Evolutionary conservation across 2,113 vertebrate species (phyloP).

Genomic region (Toxostoma redivivum): DNA sequence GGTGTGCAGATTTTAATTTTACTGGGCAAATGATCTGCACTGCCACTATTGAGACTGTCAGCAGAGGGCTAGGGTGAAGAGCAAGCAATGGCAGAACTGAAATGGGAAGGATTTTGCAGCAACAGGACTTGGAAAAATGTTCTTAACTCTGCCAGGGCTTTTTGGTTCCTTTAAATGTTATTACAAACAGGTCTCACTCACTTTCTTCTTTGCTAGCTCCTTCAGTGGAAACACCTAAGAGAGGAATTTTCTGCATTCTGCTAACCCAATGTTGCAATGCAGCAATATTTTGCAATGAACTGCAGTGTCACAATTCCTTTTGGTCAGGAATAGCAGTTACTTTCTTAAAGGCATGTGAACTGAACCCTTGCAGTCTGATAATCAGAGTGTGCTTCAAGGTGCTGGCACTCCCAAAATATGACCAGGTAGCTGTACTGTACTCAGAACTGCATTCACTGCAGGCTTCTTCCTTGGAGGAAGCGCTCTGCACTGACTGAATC

Average conservation of each 20-base stretch:
- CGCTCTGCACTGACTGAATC: background rate
- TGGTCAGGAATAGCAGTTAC: background rate
- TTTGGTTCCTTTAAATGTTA: background rate
- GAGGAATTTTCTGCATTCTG: background rate
- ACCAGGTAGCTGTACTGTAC: background rate
- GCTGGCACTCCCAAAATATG: background rate
- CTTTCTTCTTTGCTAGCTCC: background rate
- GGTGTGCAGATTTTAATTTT: background rate
- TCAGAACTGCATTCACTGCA: background rate
- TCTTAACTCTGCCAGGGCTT: background rate
- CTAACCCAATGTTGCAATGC: background rate
- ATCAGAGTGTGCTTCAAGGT: rapidly evolving
- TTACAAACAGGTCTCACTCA: background rate
- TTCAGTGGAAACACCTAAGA: background rate
- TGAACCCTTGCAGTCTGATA: background rate
- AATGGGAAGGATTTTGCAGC: background rate
- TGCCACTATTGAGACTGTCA: background rate
- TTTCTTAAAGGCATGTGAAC: background rate
- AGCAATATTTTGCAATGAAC: background rate
- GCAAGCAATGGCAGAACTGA: background rate
- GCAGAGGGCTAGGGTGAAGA: background rate
- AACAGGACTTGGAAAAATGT: background rate
- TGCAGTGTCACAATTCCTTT: background rate
- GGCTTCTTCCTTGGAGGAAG: background rate
- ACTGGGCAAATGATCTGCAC: background rate